Evolutionary conservation across 2,797 vertebrate genomes (phyloP).

Genomic region (Otolemur crassicaudatus): DNA sequence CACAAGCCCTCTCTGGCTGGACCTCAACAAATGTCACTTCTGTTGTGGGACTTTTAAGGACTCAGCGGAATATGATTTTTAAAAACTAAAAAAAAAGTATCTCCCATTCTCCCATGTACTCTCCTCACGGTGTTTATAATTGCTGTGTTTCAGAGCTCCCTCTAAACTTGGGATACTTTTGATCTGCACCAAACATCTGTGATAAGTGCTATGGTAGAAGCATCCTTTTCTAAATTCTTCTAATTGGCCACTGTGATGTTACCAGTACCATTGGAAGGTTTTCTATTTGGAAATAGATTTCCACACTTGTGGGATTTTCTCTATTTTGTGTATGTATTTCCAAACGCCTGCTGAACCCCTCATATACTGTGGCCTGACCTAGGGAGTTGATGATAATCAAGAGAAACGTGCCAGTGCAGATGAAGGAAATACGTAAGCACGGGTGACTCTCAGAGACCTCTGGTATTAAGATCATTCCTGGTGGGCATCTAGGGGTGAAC

Average conservation of each 20-base stretch:
- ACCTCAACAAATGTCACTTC: conserved; percentile 26
- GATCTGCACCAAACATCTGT: not conserved
- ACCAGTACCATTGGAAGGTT: not conserved
- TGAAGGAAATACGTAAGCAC: not conserved
- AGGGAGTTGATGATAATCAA: not conserved
- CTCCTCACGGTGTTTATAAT: not conserved
- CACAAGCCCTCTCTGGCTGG: not conserved
- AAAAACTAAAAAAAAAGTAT: not conserved
- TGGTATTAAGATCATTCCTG: rapidly evolving
- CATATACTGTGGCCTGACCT: not conserved
- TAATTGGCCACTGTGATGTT: not conserved
- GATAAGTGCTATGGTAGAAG: not conserved
- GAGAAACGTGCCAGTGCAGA: not conserved
- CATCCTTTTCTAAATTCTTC: not conserved
- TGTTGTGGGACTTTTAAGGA: conserved; percentile 50
- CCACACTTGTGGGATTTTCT: not conserved
- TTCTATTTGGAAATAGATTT: not conserved
- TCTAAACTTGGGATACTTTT: not conserved
- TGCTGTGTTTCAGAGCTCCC: not conserved
- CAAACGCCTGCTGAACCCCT: not conserved
- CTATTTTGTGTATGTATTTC: not conserved
- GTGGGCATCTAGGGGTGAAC: not conserved
- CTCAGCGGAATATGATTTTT: conserved; percentile 10
- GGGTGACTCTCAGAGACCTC: not conserved
- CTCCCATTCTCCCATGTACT: not conserved